Evolutionary conservation across 2,113 vertebrate genomes (phyloP).

Genomic region (Xiphorhynchus elegans): DNA sequence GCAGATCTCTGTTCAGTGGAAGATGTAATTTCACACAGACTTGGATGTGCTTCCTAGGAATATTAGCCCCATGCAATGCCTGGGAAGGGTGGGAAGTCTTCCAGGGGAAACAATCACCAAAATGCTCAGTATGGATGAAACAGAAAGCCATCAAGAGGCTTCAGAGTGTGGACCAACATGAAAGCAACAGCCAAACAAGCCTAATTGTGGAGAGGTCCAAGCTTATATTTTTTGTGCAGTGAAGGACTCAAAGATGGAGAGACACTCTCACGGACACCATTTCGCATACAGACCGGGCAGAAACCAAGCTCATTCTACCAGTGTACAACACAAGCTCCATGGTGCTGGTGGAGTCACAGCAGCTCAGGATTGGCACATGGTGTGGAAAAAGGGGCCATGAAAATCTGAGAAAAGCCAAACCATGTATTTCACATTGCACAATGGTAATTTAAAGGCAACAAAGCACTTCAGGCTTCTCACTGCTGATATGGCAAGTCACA

Average conservation of each 20-base stretch:
- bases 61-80: neutral
- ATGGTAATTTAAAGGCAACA: neutral
- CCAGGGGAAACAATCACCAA: neutral
- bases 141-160: neutral
- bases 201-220: neutral
- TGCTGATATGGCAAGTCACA: neutral
- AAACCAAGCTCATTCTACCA: accelerated
- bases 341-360: too few species aligned
- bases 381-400: neutral
- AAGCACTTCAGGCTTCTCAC: neutral
- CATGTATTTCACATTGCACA: neutral
- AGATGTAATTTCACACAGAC: neutral
- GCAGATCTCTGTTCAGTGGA: accelerated
- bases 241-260: neutral
- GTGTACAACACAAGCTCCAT: accelerated
- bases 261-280: accelerated
- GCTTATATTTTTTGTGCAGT: neutral
- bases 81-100: neutral
- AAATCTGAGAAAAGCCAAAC: neutral
- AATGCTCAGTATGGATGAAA: neutral
- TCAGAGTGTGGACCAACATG: neutral
- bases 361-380: neutral
- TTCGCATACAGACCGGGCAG: neutral
- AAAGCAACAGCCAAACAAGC: neutral
- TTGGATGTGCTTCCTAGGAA: neutral